Evolutionary conservation across 2,888 invertebrate genomes (phyloP).

Genomic region (Rhynchonema sp.): DNA sequence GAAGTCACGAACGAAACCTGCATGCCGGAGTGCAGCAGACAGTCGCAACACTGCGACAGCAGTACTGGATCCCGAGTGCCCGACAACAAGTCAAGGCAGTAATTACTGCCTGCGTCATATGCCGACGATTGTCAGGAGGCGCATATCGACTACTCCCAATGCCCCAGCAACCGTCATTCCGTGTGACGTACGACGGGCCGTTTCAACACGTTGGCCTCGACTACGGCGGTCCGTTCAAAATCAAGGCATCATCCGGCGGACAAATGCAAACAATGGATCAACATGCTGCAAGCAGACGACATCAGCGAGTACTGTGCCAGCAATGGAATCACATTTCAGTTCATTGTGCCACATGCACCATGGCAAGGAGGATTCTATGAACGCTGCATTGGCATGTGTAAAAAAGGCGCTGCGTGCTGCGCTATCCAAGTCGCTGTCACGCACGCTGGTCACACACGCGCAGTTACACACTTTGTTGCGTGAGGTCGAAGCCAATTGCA

Average conservation of each 20-base stretch:
- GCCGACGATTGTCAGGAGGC: constrained; percentile 14
- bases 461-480: no score
- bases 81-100: constrained; percentile 12
- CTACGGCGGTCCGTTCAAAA: constrained; percentile 21
- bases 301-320: neutral
- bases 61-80: constrained; percentile 22
- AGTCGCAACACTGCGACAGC: constrained; percentile 9
- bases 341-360: neutral
- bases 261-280: neutral
- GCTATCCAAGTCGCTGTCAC: no score
- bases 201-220: constrained; percentile 25
- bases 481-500: no score
- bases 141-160: constrained; percentile 17
- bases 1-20: constrained; percentile 10
- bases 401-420: neutral
- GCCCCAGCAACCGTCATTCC: constrained; percentile 21
- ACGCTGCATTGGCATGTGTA: neutral
- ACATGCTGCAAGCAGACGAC: neutral
- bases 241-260: constrained; percentile 12
- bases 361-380: neutral
- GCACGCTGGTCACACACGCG: no score
- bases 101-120: constrained; percentile 18
- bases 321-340: neutral
- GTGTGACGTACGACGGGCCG: constrained; percentile 16
- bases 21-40: constrained; percentile 15